Base-by-base conservation (phyloP, 2,113 vertebrate species). In the Vanacampus margaritifer region DNA sequence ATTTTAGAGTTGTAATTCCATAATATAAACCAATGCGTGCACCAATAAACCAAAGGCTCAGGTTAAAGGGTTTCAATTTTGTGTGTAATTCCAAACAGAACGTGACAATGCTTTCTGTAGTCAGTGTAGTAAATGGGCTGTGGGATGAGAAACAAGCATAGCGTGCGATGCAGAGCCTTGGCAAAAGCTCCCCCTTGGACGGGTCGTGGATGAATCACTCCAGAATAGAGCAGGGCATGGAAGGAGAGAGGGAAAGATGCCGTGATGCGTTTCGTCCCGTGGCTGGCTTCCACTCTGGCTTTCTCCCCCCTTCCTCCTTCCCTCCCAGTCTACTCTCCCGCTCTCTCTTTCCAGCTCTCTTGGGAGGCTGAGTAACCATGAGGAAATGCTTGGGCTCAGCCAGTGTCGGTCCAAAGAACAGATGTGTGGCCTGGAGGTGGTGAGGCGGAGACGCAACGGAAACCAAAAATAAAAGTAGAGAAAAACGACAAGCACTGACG, bases 381-480 rank as follows among this genome's bases (percentile, higher is more conserved):
- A 86, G 88, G 85, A 90, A 90, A 89, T 84, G 87, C 80, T 87
- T 83, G 82, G 88, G 86, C 77, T 86, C 74, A 83, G 84, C 82
- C 81, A 84, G 79, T 80, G 76, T 83, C 71, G 66, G 85, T 77
- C 84, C 86, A 84, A 88, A 73, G 79, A 87, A 83, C 89, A 88
- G 87, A 90, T 89, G 88, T 87, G 86, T 83, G 88, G 87, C 87
- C 85, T 87, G 69, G 82, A 88, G 84, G 87, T 87, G 87, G 87
- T 87, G 83, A 82, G 86, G 86, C 81, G 80, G 80, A 82, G 85
- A 89, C 77, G 79, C 84, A 89, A 85, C 81, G 78, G 82, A 87
- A 88, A 89, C 85, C 84, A 87, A 88, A 87, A 85, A 86, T 78
- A 84, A 62, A 89, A 88, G 81, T 79, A 80, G 72, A 53, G 68